phyloP scores from a whole-genome alignment of 2,797 vertebrate genomes.

The Todus mexicanus region DNA sequence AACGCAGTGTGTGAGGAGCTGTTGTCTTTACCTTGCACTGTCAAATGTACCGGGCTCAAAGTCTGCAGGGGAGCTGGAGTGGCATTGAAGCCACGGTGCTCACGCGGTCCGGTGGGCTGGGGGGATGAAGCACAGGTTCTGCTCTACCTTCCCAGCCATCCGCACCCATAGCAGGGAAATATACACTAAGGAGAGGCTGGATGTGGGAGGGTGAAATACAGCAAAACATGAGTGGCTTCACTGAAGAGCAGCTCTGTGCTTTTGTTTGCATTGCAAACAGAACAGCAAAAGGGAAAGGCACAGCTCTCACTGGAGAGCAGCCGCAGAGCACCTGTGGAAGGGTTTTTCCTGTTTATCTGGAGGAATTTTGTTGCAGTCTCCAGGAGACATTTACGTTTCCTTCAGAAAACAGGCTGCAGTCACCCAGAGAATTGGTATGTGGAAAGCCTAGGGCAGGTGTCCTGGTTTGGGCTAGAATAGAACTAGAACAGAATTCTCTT shows the following conservation, averaged over 20 bases:
- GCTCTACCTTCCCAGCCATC: accelerated
- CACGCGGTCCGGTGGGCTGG: accelerated
- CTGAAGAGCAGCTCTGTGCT: background rate
- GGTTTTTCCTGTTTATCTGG: background rate
- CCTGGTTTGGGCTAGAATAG: background rate
- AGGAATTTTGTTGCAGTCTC: background rate
- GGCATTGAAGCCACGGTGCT: accelerated
- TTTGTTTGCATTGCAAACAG: accelerated
- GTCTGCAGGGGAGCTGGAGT: accelerated
- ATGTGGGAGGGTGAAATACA: background rate
- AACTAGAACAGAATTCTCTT: background rate
- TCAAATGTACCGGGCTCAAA: accelerated
- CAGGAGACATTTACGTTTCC: background rate
- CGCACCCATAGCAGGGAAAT: accelerated
- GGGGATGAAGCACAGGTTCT: background rate
- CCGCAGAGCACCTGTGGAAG: background rate
- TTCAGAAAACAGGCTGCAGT: background rate
- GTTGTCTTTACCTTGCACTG: accelerated
- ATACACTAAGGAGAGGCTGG: accelerated
- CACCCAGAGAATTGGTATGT: background rate
- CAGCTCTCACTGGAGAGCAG: background rate
- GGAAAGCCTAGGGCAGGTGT: background rate
- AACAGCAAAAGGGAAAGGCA: background rate
- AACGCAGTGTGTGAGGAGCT: background rate
- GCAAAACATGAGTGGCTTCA: background rate